A percentile compares a stretch with the other conserved stretches of the same genome.
These are phyloP conservation scores for Drosophila quadrilineata DNA, from an alignment of 1,140 invertebrate genomes.

Conservation along the genomic window DNA sequence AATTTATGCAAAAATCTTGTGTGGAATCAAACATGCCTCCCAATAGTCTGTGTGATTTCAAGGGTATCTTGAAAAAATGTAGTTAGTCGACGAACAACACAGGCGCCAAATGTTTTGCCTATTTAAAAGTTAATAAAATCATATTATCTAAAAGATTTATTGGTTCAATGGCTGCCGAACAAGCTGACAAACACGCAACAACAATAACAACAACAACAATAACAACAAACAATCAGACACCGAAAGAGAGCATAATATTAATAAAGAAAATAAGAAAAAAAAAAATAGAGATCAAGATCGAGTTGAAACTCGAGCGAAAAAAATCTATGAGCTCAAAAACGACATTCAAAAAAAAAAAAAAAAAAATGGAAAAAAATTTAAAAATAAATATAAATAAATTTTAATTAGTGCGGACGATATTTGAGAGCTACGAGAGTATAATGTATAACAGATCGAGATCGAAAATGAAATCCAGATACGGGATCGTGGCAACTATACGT, in stretches of 20 bases:
- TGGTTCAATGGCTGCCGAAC: constrained; percentile 52
- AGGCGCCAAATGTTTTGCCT: constrained; percentile 73
- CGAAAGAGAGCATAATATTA: no score
- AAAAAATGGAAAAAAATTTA: constrained; percentile 53
- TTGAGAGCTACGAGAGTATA: constrained; percentile 31
- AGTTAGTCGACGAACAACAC: constrained; percentile 35
- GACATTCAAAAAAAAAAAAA: constrained; percentile 23
- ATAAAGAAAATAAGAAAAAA: constrained; percentile 21
- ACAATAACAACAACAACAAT: neutral
- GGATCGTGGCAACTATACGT: constrained; percentile 48
- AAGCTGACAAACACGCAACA: constrained; percentile 38
- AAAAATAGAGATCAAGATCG: constrained; percentile 24
- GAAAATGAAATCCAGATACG: constrained; percentile 48
- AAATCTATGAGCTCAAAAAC: constrained; percentile 55
- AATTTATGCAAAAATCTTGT: no score
- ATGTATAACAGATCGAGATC: constrained; percentile 53
- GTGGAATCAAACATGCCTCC: no score
- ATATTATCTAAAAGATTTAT: constrained; percentile 77
- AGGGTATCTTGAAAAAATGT: constrained; percentile 10
- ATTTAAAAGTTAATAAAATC: constrained; percentile 77
- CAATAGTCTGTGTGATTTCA: neutral
- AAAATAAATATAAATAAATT: constrained; percentile 70
- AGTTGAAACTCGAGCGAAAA: constrained; percentile 45
- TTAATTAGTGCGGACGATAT: constrained; percentile 69
- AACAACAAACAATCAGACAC: no score